phyloP scores from a whole-genome alignment of 2,797 vertebrate genomes.

The Picus viridis region DNA sequence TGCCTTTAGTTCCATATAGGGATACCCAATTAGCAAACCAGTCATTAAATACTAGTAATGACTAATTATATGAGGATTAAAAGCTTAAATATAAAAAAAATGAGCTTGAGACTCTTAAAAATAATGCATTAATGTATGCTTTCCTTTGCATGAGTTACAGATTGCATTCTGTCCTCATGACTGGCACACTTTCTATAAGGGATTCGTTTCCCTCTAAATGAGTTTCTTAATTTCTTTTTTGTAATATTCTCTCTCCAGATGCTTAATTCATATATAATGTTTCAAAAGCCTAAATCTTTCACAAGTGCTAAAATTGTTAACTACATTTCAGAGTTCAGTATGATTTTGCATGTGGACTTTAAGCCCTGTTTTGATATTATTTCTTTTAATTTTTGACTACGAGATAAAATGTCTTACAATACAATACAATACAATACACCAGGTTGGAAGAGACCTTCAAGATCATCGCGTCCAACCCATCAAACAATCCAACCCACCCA shows the following conservation, averaged over 20 bases:
- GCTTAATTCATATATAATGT: constrained; percentile 47
- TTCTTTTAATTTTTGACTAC: neutral
- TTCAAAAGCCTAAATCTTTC: constrained; percentile 32
- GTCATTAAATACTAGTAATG: constrained; percentile 76
- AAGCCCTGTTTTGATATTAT: neutral
- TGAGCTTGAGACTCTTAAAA: constrained; percentile 66
- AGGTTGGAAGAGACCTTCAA: too few species aligned
- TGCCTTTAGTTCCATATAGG: constrained; percentile 68
- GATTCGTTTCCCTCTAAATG: constrained; percentile 20
- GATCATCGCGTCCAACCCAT: too few species aligned
- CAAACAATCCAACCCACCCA: too few species aligned
- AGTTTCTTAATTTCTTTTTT: neutral
- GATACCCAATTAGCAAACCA: constrained; percentile 74
- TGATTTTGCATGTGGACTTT: fast-evolving
- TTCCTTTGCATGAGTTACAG: constrained; percentile 46
- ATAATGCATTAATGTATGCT: constrained; percentile 48
- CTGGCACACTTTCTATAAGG: constrained; percentile 41
- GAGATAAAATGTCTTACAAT: neutral
- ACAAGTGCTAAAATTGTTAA: neutral
- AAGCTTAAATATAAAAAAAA: constrained; percentile 79
- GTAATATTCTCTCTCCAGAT: constrained; percentile 56
- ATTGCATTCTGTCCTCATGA: constrained; percentile 40
- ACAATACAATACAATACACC: too few species aligned
- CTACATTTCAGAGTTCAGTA: neutral
- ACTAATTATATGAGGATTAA: constrained; percentile 78